Conservation (phyloP, 30 jellyfish, hydroid and myxozoan genomes). For the Sanderia malayensis region DNA sequence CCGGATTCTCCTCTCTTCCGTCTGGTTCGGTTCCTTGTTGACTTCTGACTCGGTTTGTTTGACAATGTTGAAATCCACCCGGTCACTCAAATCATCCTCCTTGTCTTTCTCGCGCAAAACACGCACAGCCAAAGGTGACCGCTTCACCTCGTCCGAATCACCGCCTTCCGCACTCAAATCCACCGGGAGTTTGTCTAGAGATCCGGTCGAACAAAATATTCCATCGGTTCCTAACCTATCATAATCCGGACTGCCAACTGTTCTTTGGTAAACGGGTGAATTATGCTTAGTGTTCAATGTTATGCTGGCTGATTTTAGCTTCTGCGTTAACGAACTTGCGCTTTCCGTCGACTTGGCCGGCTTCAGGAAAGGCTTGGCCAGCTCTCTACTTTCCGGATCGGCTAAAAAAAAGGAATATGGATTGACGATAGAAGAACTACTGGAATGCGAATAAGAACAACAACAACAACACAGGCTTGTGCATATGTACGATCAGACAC, state of each 20-base stretch:
- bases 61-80: neutral
- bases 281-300: neutral
- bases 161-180: conserved; percentile 17
- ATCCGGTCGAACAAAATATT: conserved; percentile 37
- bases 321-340: neutral
- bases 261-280: conserved; percentile 26
- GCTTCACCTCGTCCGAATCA: neutral
- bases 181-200: conserved; percentile 23
- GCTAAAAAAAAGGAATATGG: conserved; percentile 4
- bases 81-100: conserved; percentile 5
- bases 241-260: conserved; percentile 73
- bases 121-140: conserved; percentile 1
- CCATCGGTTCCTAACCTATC: conserved; percentile 69
- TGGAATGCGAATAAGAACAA: no score
- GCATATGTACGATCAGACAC: no score
- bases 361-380: conserved; percentile 85
- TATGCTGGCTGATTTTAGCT: neutral
- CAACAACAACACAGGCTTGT: no score
- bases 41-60: neutral
- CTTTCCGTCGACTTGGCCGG: conserved; percentile 32
- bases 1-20: neutral
- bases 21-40: neutral
- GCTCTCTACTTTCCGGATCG: conserved; percentile 73
- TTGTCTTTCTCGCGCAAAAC: conserved; percentile 7
- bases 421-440: no score